Conservation (phyloP, 92 coral and sea anemone species). For the Montipora capitata region DNA sequence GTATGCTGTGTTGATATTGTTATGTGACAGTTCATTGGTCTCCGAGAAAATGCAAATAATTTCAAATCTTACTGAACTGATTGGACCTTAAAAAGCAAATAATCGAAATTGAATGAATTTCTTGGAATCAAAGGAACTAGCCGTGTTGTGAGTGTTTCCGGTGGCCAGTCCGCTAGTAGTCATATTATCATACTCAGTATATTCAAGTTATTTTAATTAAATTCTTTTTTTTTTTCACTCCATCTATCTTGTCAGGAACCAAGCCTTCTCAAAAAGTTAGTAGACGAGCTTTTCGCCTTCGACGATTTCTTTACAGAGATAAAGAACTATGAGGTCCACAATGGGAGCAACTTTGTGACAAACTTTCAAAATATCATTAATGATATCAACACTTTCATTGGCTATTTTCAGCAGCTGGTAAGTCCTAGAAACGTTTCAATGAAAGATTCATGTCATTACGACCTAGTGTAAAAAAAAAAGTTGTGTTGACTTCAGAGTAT, state of each 20-base stretch:
- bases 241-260: conserved; percentile 42
- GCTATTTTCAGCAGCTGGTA: conserved; percentile 28
- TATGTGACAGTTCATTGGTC: not conserved
- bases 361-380: conserved; percentile 1
- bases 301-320: conserved; percentile 22
- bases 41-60: conserved; percentile 17
- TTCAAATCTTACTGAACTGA: not conserved
- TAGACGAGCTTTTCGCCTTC: conserved; percentile 37
- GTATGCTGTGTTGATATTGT: too few relatives aligned
- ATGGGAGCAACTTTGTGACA: conserved; percentile 24
- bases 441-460: too few relatives aligned
- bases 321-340: conserved; percentile 28
- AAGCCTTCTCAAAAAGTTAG: conserved; percentile 36
- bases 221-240: not conserved
- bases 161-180: not conserved
- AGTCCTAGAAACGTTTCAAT: not conserved
- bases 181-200: not conserved
- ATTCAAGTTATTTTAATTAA: too few relatives aligned
- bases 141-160: not conserved
- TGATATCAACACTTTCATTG: not conserved
- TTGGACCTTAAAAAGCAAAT: conserved; percentile 15
- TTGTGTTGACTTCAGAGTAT: too few relatives aligned
- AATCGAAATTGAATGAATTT: not conserved
- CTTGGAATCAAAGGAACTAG: conserved; percentile 38
- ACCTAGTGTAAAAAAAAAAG: too few relatives aligned